Conservation (phyloP, 2,113 vertebrate genomes). For the Hypanus sabinus region DNA sequence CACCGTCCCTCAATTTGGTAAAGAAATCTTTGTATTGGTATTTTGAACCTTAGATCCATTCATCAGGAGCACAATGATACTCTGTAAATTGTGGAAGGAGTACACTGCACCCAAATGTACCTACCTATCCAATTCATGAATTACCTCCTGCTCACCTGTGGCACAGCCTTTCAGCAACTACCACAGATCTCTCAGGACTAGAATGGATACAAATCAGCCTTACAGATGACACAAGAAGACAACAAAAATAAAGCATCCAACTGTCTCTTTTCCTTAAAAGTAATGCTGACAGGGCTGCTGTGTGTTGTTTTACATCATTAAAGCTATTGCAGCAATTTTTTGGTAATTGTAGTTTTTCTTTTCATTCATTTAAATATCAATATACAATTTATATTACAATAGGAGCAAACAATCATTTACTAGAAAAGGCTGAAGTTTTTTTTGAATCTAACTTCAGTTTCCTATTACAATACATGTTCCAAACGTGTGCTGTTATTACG, state of each 20-base stretch:
- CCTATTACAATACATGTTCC: not conserved
- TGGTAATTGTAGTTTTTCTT: not conserved
- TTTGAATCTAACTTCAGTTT: not conserved
- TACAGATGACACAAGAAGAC: not conserved
- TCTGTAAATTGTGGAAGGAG: too few relatives aligned
- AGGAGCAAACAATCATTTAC: not conserved
- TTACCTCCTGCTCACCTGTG: too few relatives aligned
- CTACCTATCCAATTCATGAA: too few relatives aligned
- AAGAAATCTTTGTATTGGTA: too few relatives aligned
- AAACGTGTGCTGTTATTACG: slow-evolving; percentile 24
- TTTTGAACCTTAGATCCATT: too few relatives aligned
- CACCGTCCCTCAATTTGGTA: too few relatives aligned
- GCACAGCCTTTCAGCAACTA: not conserved
- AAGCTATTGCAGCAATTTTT: not conserved
- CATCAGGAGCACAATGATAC: too few relatives aligned
- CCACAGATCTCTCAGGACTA: not conserved
- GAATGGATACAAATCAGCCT: not conserved
- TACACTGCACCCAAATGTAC: too few relatives aligned
- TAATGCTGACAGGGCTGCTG: not conserved
- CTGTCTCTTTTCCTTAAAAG: not conserved
- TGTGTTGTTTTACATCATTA: not conserved
- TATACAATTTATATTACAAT: not conserved
- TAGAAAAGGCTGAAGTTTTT: slow-evolving; percentile 10
- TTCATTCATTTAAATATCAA: not conserved
- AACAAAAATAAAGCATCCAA: not conserved